Base-by-base conservation (phyloP, 2,113 vertebrate species). In the Ictidomys tridecemlineatus region DNA sequence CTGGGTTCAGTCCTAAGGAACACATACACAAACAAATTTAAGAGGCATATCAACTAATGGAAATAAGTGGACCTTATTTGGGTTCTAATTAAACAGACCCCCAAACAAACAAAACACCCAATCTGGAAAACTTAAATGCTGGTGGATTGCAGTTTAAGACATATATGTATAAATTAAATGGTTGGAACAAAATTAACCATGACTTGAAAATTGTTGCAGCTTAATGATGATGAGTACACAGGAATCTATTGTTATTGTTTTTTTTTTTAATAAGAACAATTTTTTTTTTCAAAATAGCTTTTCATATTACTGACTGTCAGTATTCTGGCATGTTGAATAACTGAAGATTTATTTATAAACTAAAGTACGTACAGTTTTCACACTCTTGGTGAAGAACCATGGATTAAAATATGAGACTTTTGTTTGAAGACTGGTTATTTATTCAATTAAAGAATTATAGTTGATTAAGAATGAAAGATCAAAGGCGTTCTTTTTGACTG, bases 341-440 rank as follows among this genome's bases (percentile, higher is more conserved):
- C 61, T 85, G 45, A 42, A 14, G 12, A 90, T 70, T 91, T 91
- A 63, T 61, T 96, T n/a, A 22, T 91, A 14, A n/a, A 77, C 14
- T 82, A 70, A 58, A 58, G 20, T 61, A 58, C 48, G 78, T 56
- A 13, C 37, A 45, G 39, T 4, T 76, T 83, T 94, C 32, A 48
- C 30, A 51, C 1, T 77, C 1, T 24, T 76, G 58, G 20, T 84
- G 22, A 56, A 58, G 24, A 85, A 32, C 24, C 5, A 39, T 56
- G 73, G 9, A 51, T 88, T 77, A 82, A 88, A 94, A 94, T 26
- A 32, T 91, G 58, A 63, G 30, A 58, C 88, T 69, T 85, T 89
- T 28, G 18, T 69, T 89, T 94, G 85, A 89, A 85, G 63, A 74
- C n/a, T 89, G 45, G 32, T 79, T 42, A 51, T 73, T 95, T 91